Evolutionary conservation across 1,140 invertebrate species (phyloP), one percentile per base, ranked within the genome.

Genomic region (Schmidtea mediterranea): DNA sequence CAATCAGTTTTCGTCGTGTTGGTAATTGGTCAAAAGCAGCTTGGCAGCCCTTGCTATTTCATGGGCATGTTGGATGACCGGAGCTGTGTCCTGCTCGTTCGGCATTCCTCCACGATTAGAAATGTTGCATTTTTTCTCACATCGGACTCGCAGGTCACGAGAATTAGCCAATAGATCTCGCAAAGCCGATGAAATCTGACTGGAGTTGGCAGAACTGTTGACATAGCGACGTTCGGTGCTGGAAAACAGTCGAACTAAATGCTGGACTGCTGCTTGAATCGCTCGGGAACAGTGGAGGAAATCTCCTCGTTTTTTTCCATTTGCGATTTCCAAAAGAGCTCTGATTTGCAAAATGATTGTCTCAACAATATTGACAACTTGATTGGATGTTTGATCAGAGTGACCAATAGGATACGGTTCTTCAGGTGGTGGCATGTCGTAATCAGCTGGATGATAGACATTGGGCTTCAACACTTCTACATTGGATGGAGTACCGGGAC

Each of bases 1-100:
- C n/a, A n/a, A 32, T 32, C 26, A 32, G 10, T 32, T 32, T 32
- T 32, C 26, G 10, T 32, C 26, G 10, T 32, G 26, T 21, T 45
- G 43, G 22, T 45, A 45, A 19, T 19, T 15, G 5, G 12, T 45
- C 8, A 45, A 24, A 21, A 45, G 15, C 23, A 19, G 6, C n/a
- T 45, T 45, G 8, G 43, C 43, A 16, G 43, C 15, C 22, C 43
- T 45, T 5, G 43, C 43, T 2, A 45, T 45, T 45, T 45, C 43
- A 45, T 45, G 43, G 19, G 43, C 43, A 45, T 45, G 43, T n/a
- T 45, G 15, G n/a, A 45, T 45, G 2, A 45, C 21, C 18, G 26
- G 26, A 3, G 26, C 26, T 32, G 26, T 32, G 10, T 32, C 26
- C 26, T 32, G 26, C 26, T 32, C 26, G 10, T 32, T 32, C 10